phyloP scores from a whole-genome alignment of 2,113 vertebrate species.

The Petrocephalus microphthalmus region DNA sequence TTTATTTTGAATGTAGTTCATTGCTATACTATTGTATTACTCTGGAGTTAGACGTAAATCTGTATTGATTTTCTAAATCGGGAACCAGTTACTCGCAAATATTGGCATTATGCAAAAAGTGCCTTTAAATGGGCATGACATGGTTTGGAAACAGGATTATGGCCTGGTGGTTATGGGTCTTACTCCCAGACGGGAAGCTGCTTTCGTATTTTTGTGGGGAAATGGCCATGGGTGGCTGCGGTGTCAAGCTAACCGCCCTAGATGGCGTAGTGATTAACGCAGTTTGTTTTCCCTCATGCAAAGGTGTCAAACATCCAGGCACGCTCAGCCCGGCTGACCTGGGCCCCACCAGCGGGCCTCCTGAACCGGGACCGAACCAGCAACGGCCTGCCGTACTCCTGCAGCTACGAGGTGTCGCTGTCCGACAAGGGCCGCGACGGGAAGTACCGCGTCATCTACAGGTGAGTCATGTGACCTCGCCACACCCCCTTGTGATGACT shows the following conservation, averaged over 20 bases:
- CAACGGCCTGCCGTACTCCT: slow-evolving; percentile 77
- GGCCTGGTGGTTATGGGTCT: not conserved
- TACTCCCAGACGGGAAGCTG: not conserved
- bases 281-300: not conserved
- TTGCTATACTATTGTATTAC: not conserved
- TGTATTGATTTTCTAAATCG: not conserved
- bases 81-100: not conserved
- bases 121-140: not conserved
- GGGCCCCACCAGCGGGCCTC: slow-evolving; percentile 76
- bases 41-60: not conserved
- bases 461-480: slow-evolving; percentile 52
- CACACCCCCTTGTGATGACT: not conserved
- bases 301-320: slow-evolving; percentile 89
- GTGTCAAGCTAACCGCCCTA: not conserved
- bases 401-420: slow-evolving; percentile 87
- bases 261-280: not conserved
- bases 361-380: slow-evolving; percentile 70
- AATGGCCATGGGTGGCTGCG: not conserved
- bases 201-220: not conserved
- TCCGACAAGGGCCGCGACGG: slow-evolving; percentile 93
- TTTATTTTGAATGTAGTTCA: slow-evolving; percentile 5
- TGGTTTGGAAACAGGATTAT: not conserved
- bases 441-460: slow-evolving; percentile 91
- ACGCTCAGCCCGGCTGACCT: slow-evolving; percentile 74
- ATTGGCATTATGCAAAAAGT: not conserved